A percentile compares a stretch with the other conserved stretches of the same genome.
Conservation (phyloP, 2,113 vertebrate genomes). For the Nycticryphes semicollaris region DNA sequence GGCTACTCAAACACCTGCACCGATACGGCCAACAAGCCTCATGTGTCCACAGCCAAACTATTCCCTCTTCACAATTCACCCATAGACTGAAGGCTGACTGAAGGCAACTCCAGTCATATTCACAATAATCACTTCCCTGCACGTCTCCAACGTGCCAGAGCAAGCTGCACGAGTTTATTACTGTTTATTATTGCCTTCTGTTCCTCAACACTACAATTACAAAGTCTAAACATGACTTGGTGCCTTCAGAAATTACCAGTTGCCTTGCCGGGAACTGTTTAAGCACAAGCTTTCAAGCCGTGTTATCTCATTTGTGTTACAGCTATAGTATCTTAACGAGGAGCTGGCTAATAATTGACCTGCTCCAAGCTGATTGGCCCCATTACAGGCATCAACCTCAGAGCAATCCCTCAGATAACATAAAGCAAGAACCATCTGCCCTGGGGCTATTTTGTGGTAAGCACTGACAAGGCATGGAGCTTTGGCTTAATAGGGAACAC, state of each 20-base stretch:
- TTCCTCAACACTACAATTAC: not conserved
- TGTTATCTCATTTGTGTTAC: accelerated
- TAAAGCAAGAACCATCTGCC: not conserved
- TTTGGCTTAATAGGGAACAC: not conserved
- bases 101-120: not conserved
- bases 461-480: accelerated
- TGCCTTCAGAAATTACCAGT: not conserved
- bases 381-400: accelerated
- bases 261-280: not conserved
- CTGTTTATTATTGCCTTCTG: not conserved
- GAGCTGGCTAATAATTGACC: not conserved
- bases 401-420: accelerated
- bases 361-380: accelerated
- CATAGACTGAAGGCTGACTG: not conserved
- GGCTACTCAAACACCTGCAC: not conserved
- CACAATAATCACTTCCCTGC: too few species aligned
- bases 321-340: not conserved
- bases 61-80: not conserved
- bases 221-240: not conserved
- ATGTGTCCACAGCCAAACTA: accelerated
- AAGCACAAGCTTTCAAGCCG: not conserved
- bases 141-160: accelerated
- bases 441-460: not conserved
- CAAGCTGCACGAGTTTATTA: accelerated
- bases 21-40: accelerated